Conservation (phyloP, 1,140 invertebrate species). For the Sycophila sp. region DNA sequence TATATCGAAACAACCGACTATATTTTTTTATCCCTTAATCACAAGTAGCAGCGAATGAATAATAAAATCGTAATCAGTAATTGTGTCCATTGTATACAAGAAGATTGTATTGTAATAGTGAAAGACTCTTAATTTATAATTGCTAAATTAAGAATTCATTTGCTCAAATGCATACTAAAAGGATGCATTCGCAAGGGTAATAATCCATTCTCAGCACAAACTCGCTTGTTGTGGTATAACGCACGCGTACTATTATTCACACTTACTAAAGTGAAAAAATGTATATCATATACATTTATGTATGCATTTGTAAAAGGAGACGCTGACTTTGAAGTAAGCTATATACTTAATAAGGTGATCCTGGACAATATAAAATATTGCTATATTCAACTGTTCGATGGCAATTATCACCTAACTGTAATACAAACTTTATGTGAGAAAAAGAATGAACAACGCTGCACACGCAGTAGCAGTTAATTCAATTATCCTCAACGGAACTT, state of each 20-base stretch:
- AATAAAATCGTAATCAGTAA: constrained; percentile 22
- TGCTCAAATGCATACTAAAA: background rate
- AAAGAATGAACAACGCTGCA: too few relatives aligned
- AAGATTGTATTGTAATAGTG: background rate
- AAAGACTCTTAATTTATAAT: constrained; percentile 9
- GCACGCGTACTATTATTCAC: background rate
- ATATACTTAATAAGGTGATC: background rate
- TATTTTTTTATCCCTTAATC: constrained; percentile 6
- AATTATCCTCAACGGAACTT: too few relatives aligned
- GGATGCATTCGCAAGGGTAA: background rate
- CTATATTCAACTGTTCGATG: too few relatives aligned
- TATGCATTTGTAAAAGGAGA: constrained; percentile 17
- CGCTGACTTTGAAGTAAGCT: background rate
- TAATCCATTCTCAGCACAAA: background rate
- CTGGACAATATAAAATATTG: too few relatives aligned
- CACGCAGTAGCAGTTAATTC: too few relatives aligned
- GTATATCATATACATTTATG: background rate
- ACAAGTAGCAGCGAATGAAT: background rate
- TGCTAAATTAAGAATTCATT: constrained; percentile 21
- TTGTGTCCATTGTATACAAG: constrained; percentile 28
- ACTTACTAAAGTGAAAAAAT: constrained; percentile 17
- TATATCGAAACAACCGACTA: constrained; percentile 1
- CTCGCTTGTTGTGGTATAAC: background rate
- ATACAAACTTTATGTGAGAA: too few relatives aligned
- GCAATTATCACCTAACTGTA: too few relatives aligned